Evolutionary conservation across 2,113 vertebrate species (phyloP).

Genomic region (Pseudopipra pipra): DNA sequence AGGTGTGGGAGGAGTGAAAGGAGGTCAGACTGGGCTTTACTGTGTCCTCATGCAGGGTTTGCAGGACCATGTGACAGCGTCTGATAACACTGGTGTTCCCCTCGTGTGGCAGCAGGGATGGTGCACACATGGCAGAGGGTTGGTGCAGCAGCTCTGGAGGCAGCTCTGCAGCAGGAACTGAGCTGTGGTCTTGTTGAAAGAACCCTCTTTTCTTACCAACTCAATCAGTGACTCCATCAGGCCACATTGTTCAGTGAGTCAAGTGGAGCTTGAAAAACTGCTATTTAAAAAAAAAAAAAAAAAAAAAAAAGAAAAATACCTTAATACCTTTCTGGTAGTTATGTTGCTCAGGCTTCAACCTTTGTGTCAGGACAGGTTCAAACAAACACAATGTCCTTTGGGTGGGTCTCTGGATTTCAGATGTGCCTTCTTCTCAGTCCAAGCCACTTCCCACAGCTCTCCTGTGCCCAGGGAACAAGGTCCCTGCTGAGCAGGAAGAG

Average conservation of each 20-base stretch:
- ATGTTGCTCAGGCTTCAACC: neutral
- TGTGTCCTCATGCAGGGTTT: fast-evolving
- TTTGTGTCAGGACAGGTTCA: neutral
- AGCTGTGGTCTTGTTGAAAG: neutral
- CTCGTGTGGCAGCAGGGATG: neutral
- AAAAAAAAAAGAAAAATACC: neutral
- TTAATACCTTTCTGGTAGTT: neutral
- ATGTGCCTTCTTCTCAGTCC: neutral
- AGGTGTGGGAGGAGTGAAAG: neutral
- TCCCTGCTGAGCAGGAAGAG: neutral
- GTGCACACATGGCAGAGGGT: neutral
- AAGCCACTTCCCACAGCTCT: neutral
- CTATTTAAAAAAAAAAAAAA: neutral
- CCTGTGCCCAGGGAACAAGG: neutral
- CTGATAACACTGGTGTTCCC: neutral
- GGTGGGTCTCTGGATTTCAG: neutral
- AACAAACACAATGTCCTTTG: neutral
- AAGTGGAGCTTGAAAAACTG: neutral
- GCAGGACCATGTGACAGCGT: fast-evolving
- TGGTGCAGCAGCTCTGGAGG: neutral
- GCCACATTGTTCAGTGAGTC: neutral
- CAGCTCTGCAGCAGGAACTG: neutral
- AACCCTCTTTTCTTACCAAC: neutral
- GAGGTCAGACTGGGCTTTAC: neutral
- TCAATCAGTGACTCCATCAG: neutral